Conservation (phyloP, 2,797 vertebrate species). For the Tarsius wallacei region DNA sequence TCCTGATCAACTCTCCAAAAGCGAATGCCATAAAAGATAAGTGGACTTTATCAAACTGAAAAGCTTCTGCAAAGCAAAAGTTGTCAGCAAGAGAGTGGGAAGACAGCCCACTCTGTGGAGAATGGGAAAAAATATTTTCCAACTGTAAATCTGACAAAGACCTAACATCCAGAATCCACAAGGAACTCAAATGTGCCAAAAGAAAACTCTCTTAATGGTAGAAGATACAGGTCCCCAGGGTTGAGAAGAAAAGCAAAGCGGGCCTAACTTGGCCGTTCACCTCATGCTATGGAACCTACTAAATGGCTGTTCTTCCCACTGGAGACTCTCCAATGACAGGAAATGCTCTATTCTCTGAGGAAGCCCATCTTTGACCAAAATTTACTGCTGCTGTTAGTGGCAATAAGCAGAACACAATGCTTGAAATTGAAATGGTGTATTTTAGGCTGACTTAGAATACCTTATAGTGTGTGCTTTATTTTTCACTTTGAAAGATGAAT, state of each 20-base stretch:
- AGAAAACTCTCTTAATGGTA: not conserved
- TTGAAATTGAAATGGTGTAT: not conserved
- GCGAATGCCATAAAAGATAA: no score
- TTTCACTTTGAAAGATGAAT: not conserved
- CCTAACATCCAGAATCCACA: no score
- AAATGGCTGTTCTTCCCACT: not conserved
- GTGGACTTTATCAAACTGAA: no score
- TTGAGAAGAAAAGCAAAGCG: not conserved
- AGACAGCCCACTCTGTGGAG: no score
- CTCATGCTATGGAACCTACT: not conserved
- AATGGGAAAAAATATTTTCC: no score
- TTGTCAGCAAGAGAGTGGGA: no score
- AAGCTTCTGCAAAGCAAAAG: no score
- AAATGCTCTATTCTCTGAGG: not conserved
- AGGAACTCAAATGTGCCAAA: no score
- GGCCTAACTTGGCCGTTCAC: not conserved
- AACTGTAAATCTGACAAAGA: no score
- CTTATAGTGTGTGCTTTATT: not conserved
- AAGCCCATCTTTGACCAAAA: not conserved
- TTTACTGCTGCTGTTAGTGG: not conserved
- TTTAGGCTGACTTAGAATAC: not conserved
- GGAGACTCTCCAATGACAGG: not conserved
- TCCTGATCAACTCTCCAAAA: no score
- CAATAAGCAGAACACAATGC: not conserved
- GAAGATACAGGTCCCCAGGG: not conserved